Base-by-base conservation (phyloP, 2,888 invertebrate species). In the Bombylius major region DNA sequence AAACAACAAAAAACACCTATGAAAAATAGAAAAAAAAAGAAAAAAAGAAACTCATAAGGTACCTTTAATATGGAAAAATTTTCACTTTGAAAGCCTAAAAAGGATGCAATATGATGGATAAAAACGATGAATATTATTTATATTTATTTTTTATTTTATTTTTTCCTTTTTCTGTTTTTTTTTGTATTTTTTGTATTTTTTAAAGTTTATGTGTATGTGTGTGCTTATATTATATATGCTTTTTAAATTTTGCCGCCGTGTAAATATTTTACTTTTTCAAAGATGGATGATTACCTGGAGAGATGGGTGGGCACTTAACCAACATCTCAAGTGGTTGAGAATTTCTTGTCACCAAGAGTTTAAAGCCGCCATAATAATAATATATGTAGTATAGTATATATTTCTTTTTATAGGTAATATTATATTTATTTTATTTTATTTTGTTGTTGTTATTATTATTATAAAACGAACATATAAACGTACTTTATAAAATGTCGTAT, bases 231-330 rank as follows among this genome's bases (percentile, higher is more conserved):
- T 9, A 46, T n/a, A 7, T 46, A 12, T 46, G 46, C 14, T 6
- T 12, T 46, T 46, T 52, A 47, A 47, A 36, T 36, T 47, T 46
- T 36, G 42, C 53, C 53, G 53, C 53, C 47, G 31, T 48, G 53
- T 53, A 36, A 53, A 53, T 53, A 53, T 53, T 53, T 47, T 53
- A 47, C 48, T 48, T 53, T 14, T 45, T 45, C 14, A 45, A 45
- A 45, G 39, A 42, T 42, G 39, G 39, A 42, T 42, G 39, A 42
- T 42, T 42, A 42, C 39, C 39, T 42, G 39, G 12, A 42, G 12
- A 42, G 12, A 42, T 42, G 39, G 39, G 39, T 42, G 39, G 39
- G 39, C 39, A 42, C 39, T 42, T 42, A 42, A 42, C 39, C 39
- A 42, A 42, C 11, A 42, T 42, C 12, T 42, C 12, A 42, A 42